Percentiles rank a stretch among this genome's conserved stretches.
Conservation (phyloP, 2,888 invertebrate species). For the Elegia similella region DNA sequence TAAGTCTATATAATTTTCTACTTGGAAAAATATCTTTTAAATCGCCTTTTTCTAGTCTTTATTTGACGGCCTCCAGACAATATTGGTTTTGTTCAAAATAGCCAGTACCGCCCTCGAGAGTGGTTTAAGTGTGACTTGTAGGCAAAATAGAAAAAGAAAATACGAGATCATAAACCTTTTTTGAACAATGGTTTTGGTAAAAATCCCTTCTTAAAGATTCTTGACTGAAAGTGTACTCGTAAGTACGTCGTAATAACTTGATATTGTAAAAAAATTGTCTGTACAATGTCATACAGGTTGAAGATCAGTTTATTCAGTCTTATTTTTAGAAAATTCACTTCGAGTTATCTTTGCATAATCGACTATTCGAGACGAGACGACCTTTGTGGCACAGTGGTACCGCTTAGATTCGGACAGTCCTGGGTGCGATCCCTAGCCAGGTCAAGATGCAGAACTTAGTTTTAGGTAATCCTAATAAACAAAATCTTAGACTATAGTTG, state of each 20-base stretch:
- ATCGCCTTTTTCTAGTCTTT: constrained; percentile 1
- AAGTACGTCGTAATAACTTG: background rate
- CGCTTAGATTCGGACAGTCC: no score
- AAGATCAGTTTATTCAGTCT: background rate
- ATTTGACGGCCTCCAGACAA: constrained; percentile 14
- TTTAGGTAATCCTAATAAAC: no score
- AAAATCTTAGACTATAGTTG: no score
- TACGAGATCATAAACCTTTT: background rate
- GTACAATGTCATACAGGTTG: background rate
- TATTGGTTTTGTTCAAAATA: constrained; percentile 15
- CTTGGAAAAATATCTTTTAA: background rate
- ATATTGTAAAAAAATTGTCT: background rate
- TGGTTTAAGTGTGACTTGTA: constrained; percentile 9
- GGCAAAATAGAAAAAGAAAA: constrained; percentile 10
- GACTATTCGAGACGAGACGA: no score
- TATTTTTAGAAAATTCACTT: no score
- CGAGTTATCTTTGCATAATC: no score
- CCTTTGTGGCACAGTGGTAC: no score
- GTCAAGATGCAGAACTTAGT: no score
- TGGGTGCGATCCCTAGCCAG: no score
- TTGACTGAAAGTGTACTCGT: background rate
- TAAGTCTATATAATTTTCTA: background rate
- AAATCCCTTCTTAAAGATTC: background rate
- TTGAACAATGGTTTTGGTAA: background rate
- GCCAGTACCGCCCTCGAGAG: constrained; percentile 9